These are phyloP conservation scores for Amblyornis subalaris DNA, from an alignment of 2,113 vertebrate species.

Conservation along the genomic window DNA sequence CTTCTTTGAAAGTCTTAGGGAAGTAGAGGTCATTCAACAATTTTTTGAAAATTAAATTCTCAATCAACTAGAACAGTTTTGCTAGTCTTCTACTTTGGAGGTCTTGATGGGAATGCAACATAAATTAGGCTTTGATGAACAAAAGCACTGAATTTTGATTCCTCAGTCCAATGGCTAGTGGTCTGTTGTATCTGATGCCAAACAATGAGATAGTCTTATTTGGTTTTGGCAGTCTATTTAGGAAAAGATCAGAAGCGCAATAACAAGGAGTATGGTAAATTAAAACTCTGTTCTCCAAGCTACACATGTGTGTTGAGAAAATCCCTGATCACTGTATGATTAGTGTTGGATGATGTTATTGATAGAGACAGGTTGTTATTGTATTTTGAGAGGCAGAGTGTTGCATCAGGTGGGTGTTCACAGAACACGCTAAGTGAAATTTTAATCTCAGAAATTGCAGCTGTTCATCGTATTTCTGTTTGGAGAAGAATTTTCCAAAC, in stretches of 20 bases:
- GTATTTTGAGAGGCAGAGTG: neutral
- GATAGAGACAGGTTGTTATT: neutral
- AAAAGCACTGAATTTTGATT: neutral
- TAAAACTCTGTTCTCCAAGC: neutral
- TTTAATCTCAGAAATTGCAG: neutral
- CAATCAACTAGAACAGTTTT: neutral
- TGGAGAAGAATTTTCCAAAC: neutral
- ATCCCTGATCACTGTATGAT: neutral
- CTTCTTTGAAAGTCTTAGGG: neutral
- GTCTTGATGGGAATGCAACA: neutral
- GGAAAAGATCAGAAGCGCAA: neutral
- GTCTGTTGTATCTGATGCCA: neutral
- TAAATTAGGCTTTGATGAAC: neutral
- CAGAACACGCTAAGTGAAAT: neutral
- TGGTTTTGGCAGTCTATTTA: neutral
- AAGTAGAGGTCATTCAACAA: neutral
- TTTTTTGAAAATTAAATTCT: neutral
- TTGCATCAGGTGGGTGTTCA: neutral
- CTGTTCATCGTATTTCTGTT: rapidly evolving
- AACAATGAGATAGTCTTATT: neutral
- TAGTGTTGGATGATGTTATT: neutral
- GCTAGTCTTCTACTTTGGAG: neutral
- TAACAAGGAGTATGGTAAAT: neutral
- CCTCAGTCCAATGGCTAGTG: neutral
- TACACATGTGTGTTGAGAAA: neutral